Evolutionary conservation across 2,797 vertebrate species (phyloP).

Genomic region (Sciurus carolinensis): DNA sequence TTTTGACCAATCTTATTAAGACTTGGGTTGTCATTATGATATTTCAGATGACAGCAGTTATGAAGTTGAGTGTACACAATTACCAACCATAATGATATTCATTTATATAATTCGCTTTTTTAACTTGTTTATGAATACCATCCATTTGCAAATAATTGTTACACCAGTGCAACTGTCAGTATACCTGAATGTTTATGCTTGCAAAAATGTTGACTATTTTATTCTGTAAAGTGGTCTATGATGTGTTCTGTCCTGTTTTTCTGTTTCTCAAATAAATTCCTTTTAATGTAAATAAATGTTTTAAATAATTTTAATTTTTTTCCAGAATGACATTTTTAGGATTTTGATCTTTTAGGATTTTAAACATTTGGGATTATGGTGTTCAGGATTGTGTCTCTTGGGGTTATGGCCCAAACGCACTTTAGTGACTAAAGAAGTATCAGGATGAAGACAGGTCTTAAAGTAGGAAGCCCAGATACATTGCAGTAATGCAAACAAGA

Average conservation of each 20-base stretch:
- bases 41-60: not conserved
- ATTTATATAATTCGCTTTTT: not conserved
- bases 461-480: not conserved
- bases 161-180: not conserved
- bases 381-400: not conserved
- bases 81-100: not conserved
- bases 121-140: not conserved
- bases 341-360: not conserved
- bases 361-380: not conserved
- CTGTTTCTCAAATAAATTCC: not conserved
- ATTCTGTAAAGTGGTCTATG: not conserved
- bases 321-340: not conserved
- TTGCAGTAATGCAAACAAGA: not conserved
- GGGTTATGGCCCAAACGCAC: not conserved
- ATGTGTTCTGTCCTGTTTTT: not conserved
- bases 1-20: not conserved
- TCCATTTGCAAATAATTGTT: not conserved
- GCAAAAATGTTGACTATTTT: not conserved
- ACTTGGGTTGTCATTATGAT: not conserved
- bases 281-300: not conserved
- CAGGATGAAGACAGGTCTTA: not conserved
- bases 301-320: not conserved
- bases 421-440: not conserved
- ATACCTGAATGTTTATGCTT: not conserved
- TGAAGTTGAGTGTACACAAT: not conserved